phyloP scores from a whole-genome alignment of 1,140 invertebrate species.

The Drosophila insularis region DNA sequence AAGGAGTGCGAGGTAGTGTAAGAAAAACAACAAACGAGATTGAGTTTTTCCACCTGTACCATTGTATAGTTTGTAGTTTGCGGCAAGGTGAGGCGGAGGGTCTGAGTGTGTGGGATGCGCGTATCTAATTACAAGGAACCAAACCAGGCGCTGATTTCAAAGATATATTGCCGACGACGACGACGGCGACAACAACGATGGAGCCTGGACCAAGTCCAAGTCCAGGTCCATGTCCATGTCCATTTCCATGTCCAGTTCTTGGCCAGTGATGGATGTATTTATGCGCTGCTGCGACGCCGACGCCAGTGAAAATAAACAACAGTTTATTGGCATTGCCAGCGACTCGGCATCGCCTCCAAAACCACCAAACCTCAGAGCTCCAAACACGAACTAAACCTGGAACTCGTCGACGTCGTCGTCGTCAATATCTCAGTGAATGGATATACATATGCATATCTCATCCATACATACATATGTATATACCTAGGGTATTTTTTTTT shows the following conservation, averaged over 20 bases:
- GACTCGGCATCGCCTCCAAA: slow-evolving; percentile 28
- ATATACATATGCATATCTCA: slow-evolving; percentile 22
- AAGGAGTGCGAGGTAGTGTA: not conserved
- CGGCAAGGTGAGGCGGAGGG: slow-evolving; percentile 1
- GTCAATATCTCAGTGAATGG: slow-evolving; percentile 29
- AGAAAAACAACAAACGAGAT: slow-evolving; percentile 40
- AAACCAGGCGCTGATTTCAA: slow-evolving; percentile 70
- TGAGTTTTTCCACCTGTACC: slow-evolving; percentile 45
- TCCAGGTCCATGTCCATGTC: slow-evolving; percentile 41
- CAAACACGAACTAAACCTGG: not conserved
- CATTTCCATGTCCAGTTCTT: not conserved
- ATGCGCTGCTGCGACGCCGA: slow-evolving; percentile 59
- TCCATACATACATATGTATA: not conserved
- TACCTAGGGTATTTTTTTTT: slow-evolving; percentile 40
- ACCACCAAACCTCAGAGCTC: slow-evolving; percentile 6
- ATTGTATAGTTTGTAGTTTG: too few species aligned
- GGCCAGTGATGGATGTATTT: slow-evolving; percentile 36
- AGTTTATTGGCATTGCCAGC: slow-evolving; percentile 70
- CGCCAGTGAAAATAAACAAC: slow-evolving; percentile 72
- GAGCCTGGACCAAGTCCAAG: not conserved
- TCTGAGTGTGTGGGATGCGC: slow-evolving; percentile 46
- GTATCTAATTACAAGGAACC: slow-evolving; percentile 74
- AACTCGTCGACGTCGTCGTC: slow-evolving; percentile 45
- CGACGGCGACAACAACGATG: slow-evolving; percentile 27
- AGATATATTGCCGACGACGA: slow-evolving; percentile 55